phyloP scores from a whole-genome alignment of 1,140 invertebrate species.

The Archivesica marissinica region DNA sequence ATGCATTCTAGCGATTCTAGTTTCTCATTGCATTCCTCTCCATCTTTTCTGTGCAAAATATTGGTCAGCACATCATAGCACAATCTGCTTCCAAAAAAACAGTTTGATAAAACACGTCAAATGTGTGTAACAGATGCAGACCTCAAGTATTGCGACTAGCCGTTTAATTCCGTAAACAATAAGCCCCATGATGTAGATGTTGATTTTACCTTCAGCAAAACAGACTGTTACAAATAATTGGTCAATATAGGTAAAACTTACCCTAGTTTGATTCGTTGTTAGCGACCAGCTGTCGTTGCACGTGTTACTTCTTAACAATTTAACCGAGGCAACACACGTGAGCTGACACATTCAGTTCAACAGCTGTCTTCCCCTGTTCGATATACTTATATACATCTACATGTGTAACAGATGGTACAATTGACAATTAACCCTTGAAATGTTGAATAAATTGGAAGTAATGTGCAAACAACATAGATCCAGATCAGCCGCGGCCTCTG shows the following conservation, averaged over 20 bases:
- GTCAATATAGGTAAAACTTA: conserved; percentile 48
- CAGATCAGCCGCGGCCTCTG: too few relatives aligned
- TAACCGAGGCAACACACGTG: neutral
- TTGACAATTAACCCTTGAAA: neutral
- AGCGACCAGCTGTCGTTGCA: conserved; percentile 17
- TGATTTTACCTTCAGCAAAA: conserved; percentile 36
- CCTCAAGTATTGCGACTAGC: neutral
- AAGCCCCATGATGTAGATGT: neutral
- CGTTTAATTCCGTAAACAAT: neutral
- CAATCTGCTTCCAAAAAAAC: neutral
- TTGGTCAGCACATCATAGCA: conserved; percentile 4
- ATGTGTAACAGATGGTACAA: conserved; percentile 18
- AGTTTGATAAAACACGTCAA: conserved; percentile 19
- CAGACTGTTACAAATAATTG: conserved; percentile 43
- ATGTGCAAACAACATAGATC: too few relatives aligned
- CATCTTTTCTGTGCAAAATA: too few relatives aligned
- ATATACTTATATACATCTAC: conserved; percentile 3
- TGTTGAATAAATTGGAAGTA: too few relatives aligned
- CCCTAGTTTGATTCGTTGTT: neutral
- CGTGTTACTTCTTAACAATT: conserved; percentile 13
- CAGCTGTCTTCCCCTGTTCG: conserved; percentile 4
- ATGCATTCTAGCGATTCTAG: too few relatives aligned
- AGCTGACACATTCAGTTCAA: conserved; percentile 13
- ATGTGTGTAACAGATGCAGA: conserved; percentile 9
- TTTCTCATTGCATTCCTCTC: too few relatives aligned